phyloP scores from a whole-genome alignment of 2,888 invertebrate genomes.

The Horisme vitalbata region DNA sequence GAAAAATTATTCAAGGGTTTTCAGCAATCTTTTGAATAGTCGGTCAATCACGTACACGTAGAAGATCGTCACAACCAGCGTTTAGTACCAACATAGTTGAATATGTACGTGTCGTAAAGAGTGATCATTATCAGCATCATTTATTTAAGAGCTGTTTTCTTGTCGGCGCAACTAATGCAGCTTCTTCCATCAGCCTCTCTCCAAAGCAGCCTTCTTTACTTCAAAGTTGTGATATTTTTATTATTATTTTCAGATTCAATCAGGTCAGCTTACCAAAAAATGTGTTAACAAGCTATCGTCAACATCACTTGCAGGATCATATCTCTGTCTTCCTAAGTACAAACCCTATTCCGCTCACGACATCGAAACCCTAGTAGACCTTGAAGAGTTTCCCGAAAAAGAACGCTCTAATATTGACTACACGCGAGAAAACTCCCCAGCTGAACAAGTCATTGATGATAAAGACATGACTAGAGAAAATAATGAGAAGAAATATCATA shows the following conservation, averaged over 20 bases:
- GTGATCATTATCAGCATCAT: no score
- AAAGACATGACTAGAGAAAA: background rate
- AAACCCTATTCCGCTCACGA: slow-evolving; percentile 46
- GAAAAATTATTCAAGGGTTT: no score
- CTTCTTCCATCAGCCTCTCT: no score
- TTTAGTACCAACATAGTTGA: no score
- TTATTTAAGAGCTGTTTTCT: no score
- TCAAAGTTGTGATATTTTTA: no score
- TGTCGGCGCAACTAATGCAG: no score
- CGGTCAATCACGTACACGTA: no score
- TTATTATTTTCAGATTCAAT: background rate
- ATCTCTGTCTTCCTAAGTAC: slow-evolving; percentile 38
- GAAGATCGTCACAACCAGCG: no score
- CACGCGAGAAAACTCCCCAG: slow-evolving; percentile 14
- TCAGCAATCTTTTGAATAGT: no score
- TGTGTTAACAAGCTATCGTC: slow-evolving; percentile 40
- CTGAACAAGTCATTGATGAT: background rate
- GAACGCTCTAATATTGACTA: slow-evolving; percentile 41
- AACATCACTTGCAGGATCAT: slow-evolving; percentile 55
- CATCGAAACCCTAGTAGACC: slow-evolving; percentile 9
- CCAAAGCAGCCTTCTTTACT: no score
- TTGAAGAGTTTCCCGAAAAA: slow-evolving; percentile 37
- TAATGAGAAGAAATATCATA: slow-evolving; percentile 3
- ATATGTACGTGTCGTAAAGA: no score
- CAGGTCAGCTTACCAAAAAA: background rate